These are phyloP conservation scores for Bombycilla garrulus DNA, from an alignment of 2,113 vertebrate species.

Conservation along the genomic window DNA sequence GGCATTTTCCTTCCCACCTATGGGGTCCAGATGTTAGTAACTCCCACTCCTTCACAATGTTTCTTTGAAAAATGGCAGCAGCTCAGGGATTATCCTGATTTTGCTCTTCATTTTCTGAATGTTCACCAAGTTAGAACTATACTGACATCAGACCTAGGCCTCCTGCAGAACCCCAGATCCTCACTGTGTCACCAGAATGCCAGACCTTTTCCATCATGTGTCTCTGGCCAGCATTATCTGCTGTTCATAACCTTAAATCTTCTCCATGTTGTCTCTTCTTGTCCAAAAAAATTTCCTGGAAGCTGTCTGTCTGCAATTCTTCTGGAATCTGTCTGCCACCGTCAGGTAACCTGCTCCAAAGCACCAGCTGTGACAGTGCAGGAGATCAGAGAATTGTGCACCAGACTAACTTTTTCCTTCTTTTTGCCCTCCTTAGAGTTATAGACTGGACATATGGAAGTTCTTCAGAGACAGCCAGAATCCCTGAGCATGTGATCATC, in stretches of 20 bases:
- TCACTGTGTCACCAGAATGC: not conserved
- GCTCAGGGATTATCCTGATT: not conserved
- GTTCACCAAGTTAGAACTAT: not conserved
- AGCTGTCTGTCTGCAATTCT: not conserved
- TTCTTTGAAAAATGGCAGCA: not conserved
- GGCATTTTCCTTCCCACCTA: not conserved
- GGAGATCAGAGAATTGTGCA: not conserved
- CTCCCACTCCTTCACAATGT: not conserved
- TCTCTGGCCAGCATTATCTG: not conserved
- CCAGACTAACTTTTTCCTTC: not conserved
- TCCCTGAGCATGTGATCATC: constrained; percentile 7
- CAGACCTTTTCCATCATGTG: not conserved
- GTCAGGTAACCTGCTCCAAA: not conserved
- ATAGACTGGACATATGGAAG: constrained; percentile 23
- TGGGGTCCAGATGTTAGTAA: not conserved
- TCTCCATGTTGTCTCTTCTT: not conserved
- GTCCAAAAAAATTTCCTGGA: not conserved
- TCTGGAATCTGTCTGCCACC: not conserved
- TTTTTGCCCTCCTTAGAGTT: not conserved
- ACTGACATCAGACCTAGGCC: not conserved
- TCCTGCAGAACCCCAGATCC: not conserved
- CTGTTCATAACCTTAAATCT: not conserved
- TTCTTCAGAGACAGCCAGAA: constrained; percentile 37
- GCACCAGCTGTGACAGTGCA: not conserved
- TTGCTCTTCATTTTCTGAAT: not conserved